Conservation (phyloP, 1,140 invertebrate genomes). For the Drosophila punjabiensis region DNA sequence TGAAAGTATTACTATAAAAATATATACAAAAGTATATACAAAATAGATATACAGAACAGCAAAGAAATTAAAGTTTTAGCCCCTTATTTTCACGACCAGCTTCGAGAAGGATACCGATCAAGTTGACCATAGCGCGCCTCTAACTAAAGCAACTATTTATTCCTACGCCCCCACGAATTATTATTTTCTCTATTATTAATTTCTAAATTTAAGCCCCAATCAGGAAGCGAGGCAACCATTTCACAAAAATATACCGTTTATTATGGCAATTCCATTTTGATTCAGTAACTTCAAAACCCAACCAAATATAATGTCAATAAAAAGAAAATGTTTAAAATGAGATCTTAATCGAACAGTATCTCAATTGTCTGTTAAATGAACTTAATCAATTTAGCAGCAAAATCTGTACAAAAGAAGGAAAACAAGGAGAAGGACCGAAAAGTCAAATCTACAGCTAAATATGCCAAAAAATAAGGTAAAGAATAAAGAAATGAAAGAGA, state of each 20-base stretch:
- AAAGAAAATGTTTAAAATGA: slow-evolving; percentile 17
- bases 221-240: slow-evolving; percentile 26
- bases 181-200: slow-evolving; percentile 43
- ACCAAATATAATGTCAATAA: slow-evolving; percentile 33
- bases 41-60: slow-evolving; percentile 49
- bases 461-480: slow-evolving; percentile 77
- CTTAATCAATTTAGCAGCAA: slow-evolving; percentile 61
- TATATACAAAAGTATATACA: slow-evolving; percentile 56
- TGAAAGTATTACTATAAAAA: slow-evolving; percentile 57
- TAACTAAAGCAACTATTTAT: slow-evolving; percentile 53
- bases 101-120: slow-evolving; percentile 48
- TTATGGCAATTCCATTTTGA: slow-evolving; percentile 23
- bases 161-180: slow-evolving; percentile 25
- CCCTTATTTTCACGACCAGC: slow-evolving; percentile 56
- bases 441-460: slow-evolving; percentile 83
- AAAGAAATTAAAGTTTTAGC: slow-evolving; percentile 54
- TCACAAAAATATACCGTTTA: slow-evolving; percentile 57
- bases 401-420: slow-evolving; percentile 67
- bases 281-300: slow-evolving; percentile 49
- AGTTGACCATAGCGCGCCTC: slow-evolving; percentile 65
- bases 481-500: slow-evolving; percentile 13
- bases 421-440: slow-evolving; percentile 45
- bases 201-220: slow-evolving; percentile 47
- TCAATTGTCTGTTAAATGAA: slow-evolving; percentile 63
- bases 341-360: slow-evolving; percentile 48